phyloP scores from a whole-genome alignment of 2,888 invertebrate genomes.

The Lydus trimaculatus region DNA sequence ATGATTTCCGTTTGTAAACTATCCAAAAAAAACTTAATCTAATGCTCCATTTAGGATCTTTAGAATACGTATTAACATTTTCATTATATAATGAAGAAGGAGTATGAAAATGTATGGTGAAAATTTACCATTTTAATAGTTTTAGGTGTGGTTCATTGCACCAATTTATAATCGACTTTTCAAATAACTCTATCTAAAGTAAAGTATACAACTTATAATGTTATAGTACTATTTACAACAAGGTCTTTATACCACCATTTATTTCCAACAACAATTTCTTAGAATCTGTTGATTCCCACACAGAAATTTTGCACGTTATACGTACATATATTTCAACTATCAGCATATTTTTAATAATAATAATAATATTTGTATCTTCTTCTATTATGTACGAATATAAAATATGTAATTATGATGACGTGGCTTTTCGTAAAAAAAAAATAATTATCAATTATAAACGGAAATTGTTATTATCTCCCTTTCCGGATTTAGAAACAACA shows the following conservation, averaged over 20 bases:
- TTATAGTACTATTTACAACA: background rate
- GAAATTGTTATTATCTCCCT: constrained; percentile 9
- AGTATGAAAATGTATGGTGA: no score
- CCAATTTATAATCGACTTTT: background rate
- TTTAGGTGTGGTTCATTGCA: background rate
- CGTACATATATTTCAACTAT: constrained; percentile 4
- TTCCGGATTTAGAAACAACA: constrained; percentile 14
- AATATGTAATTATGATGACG: constrained; percentile 9
- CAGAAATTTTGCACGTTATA: constrained; percentile 13
- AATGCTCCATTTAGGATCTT: background rate
- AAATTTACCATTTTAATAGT: no score
- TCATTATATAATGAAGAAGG: no score
- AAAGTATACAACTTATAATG: no score
- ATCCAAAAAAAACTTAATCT: background rate
- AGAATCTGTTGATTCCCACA: constrained; percentile 12
- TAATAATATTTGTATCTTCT: background rate
- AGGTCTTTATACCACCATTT: background rate
- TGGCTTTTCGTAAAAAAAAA: background rate
- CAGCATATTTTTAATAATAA: constrained; percentile 7
- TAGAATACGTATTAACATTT: background rate
- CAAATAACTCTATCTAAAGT: no score
- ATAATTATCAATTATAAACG: constrained; percentile 1
- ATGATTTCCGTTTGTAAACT: background rate
- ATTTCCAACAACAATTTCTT: constrained; percentile 7
- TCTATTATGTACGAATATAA: background rate